Evolutionary conservation across 2,888 invertebrate species (phyloP), one percentile per base, ranked within the genome.

Genomic region (Orthosia cruda): DNA sequence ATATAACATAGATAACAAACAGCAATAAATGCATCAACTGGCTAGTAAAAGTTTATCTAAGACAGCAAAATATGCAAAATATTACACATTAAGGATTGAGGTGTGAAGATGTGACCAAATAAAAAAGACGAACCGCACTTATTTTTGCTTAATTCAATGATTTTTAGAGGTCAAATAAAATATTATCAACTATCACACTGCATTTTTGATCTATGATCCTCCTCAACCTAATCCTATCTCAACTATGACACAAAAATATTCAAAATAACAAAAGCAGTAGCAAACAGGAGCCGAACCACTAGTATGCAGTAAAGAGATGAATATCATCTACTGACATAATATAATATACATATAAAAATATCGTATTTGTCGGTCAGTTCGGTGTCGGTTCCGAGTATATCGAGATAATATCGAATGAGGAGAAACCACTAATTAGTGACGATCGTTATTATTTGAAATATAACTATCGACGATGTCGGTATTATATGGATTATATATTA

Each of bases 381-480:
- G 64, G 77, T 85, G 65, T 82, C 86, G 62, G 71, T 86, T 86
- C 86, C 71, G 13, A 79, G 86, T 83, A 86, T 54, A 50, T 49
- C 50, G 45, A 64, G 86, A 86, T 87, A 87, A 55, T 75, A 87
- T 86, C 86, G 66, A 76, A 62, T 63, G 71, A 80, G 71, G 63
- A 54, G 66, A 70, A 45, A 15, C 40, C 71, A 74, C 86, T 86
- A 87, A 86, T 86, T 86, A 87, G 83, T 71, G 59, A n/a, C 32
- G 63, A 83, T 77, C 63, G 45, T 81, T 77, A 80, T 87, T 86
- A 87, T 79, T 76, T 81, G 65, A 86, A 69, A 67, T 85, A 85
- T 77, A 74, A 78, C 50, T 69, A 79, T 75, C 55, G 77, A 75
- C n/a, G 66, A 67, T 67, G 59, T 26, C 49, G n/a, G 49, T 26